Evolutionary conservation across 2,797 vertebrate species (phyloP), one percentile per base, ranked within the genome.

Genomic region (Thunnus albacares): DNA sequence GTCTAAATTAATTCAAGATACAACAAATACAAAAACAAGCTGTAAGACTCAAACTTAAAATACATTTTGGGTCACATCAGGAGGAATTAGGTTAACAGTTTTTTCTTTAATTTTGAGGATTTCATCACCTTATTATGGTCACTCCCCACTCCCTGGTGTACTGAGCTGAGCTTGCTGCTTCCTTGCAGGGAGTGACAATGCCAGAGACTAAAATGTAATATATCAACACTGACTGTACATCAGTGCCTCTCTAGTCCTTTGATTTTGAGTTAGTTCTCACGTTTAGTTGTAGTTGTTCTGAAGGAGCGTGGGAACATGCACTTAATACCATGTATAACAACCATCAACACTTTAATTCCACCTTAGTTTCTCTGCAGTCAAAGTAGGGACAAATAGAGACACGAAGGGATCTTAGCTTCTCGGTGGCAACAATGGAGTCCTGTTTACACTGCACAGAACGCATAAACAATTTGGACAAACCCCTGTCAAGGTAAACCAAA

Each of bases 401-500:
- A 73, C 12, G 0, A 15, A 28, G 52, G 17, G 43, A 59, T 59
- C 11, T 63, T 13, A 47, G 63, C 41, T 33, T 63, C 22, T 77
- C 35, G 56, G 35, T 33, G 33, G 43, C 55, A 30, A 58, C 59
- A 43, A 5, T 43, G 15, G 45, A 59, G 47, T 76, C 59, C 28
- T 76, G 61, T 70, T 73, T 66, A n/a, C 22, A 67, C 60, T 49
- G 15, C 15, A 1, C 6, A 17, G 17, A 20, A 49, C 6, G 45
- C 45, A 49, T 49, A 49, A 49, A 18, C 45, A 49, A 49, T 49
- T 17, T 49, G 45, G 15, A 49, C 17, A 49, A 49, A 49, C 45
- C n/a, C 30, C 33, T 64, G 52, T 74, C 52, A 77, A 38, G 45
- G 66, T 71, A 76, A 82, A 77, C 15, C 57, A 83, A 77, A 78